phyloP scores from a whole-genome alignment of 2,113 vertebrate genomes.

The Myanophis thanlyinensis region DNA sequence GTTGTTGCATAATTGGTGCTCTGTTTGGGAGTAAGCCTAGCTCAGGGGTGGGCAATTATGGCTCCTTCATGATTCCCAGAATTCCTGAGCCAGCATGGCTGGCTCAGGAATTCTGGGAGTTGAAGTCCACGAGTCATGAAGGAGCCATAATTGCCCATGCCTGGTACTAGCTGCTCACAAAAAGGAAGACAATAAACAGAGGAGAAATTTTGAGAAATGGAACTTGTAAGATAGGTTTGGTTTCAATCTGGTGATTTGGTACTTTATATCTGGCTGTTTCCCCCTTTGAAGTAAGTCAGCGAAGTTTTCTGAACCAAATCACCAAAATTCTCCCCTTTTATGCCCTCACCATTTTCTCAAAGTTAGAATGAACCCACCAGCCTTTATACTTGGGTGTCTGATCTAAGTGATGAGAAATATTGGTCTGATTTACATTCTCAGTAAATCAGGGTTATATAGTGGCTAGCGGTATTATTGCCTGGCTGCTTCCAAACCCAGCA shows the following conservation, averaged over 20 bases:
- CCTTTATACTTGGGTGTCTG: neutral
- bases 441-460: neutral
- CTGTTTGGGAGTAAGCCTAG: neutral
- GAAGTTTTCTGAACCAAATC: neutral
- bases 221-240: neutral
- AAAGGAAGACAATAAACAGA: neutral
- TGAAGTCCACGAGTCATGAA: too few species aligned
- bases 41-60: too few species aligned
- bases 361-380: neutral
- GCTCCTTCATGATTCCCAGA: too few species aligned
- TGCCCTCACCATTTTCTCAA: neutral
- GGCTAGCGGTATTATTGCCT: neutral
- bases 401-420: neutral
- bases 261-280: neutral
- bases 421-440: neutral
- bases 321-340: neutral
- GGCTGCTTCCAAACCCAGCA: slow-evolving; percentile 11
- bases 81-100: too few species aligned
- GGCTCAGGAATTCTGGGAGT: too few species aligned
- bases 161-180: too few species aligned
- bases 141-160: too few species aligned
- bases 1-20: neutral
- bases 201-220: neutral
- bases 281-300: neutral
- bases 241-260: neutral